Evolutionary conservation across 2,888 invertebrate species (phyloP).

Genomic region (Thymelicus lineola): DNA sequence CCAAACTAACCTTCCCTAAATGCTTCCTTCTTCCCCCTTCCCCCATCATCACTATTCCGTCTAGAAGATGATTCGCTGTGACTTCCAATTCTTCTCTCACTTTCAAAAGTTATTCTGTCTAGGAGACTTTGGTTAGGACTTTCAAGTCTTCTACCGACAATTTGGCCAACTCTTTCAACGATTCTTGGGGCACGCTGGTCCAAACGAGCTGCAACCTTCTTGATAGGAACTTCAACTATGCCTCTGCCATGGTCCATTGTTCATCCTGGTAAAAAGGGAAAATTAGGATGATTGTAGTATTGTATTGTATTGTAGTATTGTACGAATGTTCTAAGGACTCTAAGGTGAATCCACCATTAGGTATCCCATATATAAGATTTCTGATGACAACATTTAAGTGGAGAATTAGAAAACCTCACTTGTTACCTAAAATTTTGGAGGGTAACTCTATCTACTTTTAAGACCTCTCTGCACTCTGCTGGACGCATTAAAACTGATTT

Average conservation of each 20-base stretch:
- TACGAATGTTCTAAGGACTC: too few species aligned
- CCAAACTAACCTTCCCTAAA: conserved; percentile 59
- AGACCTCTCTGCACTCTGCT: too few species aligned
- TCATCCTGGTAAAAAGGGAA: conserved; percentile 1
- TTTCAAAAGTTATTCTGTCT: conserved; percentile 70
- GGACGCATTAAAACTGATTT: too few species aligned
- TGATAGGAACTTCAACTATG: conserved; percentile 54
- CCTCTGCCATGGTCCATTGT: conserved; percentile 66
- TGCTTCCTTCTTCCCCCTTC: conserved; percentile 59
- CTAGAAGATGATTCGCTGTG: conserved; percentile 73
- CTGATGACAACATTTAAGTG: too few species aligned
- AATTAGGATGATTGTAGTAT: not conserved
- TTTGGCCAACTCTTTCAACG: conserved; percentile 49
- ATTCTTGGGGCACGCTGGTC: conserved; percentile 55
- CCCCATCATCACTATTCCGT: conserved; percentile 72
- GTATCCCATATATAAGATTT: too few species aligned
- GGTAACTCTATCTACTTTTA: too few species aligned
- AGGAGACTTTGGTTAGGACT: conserved; percentile 51
- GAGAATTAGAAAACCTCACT: too few species aligned
- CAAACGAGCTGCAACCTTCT: conserved; percentile 52
- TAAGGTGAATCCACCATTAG: too few species aligned
- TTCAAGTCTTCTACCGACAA: conserved; percentile 53
- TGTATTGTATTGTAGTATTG: too few species aligned
- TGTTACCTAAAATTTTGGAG: too few species aligned
- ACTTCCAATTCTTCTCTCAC: conserved; percentile 63